Evolutionary conservation across 2,888 invertebrate species (phyloP), one percentile per base, ranked within the genome.

Genomic region (Catocala sponsa): DNA sequence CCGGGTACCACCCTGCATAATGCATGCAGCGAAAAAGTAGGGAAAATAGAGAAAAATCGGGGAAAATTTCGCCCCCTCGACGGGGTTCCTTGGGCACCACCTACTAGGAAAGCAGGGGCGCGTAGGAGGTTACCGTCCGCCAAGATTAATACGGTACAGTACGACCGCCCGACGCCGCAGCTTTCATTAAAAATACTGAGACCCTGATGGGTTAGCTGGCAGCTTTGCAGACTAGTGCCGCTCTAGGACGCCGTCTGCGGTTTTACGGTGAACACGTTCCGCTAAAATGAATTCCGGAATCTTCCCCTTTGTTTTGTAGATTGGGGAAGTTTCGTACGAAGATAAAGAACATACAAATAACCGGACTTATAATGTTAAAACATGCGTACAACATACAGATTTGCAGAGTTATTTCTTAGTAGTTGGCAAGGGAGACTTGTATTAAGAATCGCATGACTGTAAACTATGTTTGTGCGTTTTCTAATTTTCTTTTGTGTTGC

Each of bases 111-210:
- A 81, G 82, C 88, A 90, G 89, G 86, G 89, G 89, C 77, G 89
- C 83, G 80, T 78, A 85, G 89, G 87, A 86, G 86, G 87, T 81
- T 83, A 82, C 88, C 86, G 86, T 85, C 78, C 83, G 88, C 85
- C 86, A 93, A 93, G 94, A 94, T 94, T 93, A 94, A 94, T 94
- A 92, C 91, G 88, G 88, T 83, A 85, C 85, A 83, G 87, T 83
- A 85, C 89, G 91, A 88, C 89, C 88, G 87, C 86, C 89, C 88
- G 87, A 86, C 91, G 91, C 91, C 91, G 83, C 87, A 84, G 90
- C 89, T 90, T 92, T 92, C 91, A 92, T 92, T 93, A 92, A 90
- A 90, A 91, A 87, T 85, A 88, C 87, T 88, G 84, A 84, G 85
- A 88, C 72, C 68, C 83, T 86, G 84, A 86, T 87, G 85, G 87